Conservation (phyloP, 1,140 invertebrate species). For the Neoseiulus cucumeris region DNA sequence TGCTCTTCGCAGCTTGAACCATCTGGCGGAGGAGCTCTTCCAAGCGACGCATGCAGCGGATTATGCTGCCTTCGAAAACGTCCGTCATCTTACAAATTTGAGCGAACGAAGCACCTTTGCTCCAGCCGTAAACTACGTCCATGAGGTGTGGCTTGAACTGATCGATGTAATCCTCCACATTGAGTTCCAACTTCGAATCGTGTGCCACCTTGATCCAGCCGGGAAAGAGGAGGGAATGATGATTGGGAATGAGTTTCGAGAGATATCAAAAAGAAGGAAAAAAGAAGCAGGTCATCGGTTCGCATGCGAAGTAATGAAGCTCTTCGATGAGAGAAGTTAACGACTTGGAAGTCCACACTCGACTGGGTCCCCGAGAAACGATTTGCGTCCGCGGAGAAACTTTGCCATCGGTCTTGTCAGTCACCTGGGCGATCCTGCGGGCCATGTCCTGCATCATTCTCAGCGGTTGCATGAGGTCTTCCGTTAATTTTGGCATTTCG, state of each 20-base stretch:
- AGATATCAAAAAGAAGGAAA: too few species aligned
- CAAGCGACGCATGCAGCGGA: slow-evolving; percentile 81
- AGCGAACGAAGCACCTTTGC: slow-evolving; percentile 72
- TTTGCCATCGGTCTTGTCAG: slow-evolving; percentile 21
- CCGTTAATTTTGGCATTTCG: slow-evolving; percentile 57
- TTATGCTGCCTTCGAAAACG: slow-evolving; percentile 97
- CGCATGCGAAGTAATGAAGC: too few species aligned
- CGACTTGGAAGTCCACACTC: too few species aligned
- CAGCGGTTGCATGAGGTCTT: slow-evolving; percentile 66
- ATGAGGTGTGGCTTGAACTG: slow-evolving; percentile 83
- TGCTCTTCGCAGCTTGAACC: slow-evolving; percentile 84
- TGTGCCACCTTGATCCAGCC: slow-evolving; percentile 25
- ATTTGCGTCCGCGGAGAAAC: too few species aligned
- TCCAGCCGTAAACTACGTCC: slow-evolving; percentile 88
- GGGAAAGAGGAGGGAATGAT: neutral
- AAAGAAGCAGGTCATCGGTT: too few species aligned
- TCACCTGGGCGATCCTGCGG: slow-evolving; percentile 70
- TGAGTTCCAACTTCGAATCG: slow-evolving; percentile 70
- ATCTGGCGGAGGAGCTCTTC: slow-evolving; percentile 90
- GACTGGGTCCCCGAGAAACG: too few species aligned
- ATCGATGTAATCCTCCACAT: slow-evolving; percentile 77
- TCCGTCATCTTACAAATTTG: slow-evolving; percentile 92
- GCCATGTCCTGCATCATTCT: slow-evolving; percentile 73
- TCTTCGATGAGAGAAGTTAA: too few species aligned
- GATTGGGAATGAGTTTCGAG: too few species aligned